A percentile compares a stretch with the other conserved stretches of the same genome.
phyloP scores from a whole-genome alignment of 2,113 vertebrate genomes.

The Trinectes maculatus region DNA sequence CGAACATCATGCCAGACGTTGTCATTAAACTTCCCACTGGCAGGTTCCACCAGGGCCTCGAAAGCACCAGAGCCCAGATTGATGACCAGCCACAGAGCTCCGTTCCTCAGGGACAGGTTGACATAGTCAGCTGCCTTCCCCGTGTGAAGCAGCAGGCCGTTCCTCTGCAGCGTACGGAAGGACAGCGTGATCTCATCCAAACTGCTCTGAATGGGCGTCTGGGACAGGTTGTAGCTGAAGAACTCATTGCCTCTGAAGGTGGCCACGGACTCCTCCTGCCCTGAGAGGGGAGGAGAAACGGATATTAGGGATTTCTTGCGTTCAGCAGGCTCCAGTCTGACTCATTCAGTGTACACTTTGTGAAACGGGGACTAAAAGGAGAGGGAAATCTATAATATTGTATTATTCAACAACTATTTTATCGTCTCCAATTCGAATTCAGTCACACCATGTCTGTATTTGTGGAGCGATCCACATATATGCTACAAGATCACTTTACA shows the following conservation, averaged over 20 bases:
- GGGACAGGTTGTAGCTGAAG: slow-evolving; percentile 98
- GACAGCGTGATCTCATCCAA: slow-evolving; percentile 95
- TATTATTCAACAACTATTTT: not conserved
- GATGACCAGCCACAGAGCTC: slow-evolving; percentile 95
- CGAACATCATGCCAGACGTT: slow-evolving; percentile 91
- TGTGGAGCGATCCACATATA: slow-evolving; percentile 2
- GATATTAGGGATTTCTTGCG: slow-evolving; percentile 34
- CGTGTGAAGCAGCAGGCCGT: slow-evolving; percentile 95
- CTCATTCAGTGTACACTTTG: slow-evolving; percentile 1
- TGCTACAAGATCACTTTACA: not conserved
- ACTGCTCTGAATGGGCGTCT: slow-evolving; percentile 96
- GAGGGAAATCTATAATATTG: not conserved
- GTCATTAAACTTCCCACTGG: slow-evolving; percentile 94
- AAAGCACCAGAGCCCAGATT: slow-evolving; percentile 96
- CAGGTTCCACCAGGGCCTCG: slow-evolving; percentile 93
- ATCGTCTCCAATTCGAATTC: not conserved
- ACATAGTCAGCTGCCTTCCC: slow-evolving; percentile 94
- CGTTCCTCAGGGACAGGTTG: slow-evolving; percentile 93
- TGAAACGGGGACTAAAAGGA: slow-evolving; percentile 6
- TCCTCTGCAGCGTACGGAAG: slow-evolving; percentile 93
- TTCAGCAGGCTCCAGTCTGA: not conserved
- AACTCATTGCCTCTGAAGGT: slow-evolving; percentile 95
- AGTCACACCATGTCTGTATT: not conserved
- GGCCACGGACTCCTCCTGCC: slow-evolving; percentile 92
- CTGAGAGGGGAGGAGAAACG: slow-evolving; percentile 73